Evolutionary conservation across 2,888 invertebrate species (phyloP).

Genomic region (Epirrita christyi): DNA sequence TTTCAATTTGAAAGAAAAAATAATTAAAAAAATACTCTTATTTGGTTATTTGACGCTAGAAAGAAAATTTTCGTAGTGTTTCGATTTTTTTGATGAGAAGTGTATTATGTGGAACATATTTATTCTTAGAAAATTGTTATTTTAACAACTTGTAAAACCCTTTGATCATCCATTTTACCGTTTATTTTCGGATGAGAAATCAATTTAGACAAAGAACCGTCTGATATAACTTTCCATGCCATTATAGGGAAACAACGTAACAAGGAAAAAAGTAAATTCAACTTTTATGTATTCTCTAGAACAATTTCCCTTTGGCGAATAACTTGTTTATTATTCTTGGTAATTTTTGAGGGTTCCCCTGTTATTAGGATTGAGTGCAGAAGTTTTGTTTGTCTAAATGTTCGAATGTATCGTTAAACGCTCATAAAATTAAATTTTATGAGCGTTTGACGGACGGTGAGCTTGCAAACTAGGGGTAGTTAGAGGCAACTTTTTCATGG

Average conservation of each 20-base stretch:
- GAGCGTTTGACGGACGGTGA: too few species aligned
- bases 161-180: background rate
- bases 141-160: background rate
- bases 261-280: slow-evolving; percentile 16
- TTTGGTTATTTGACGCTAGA: too few species aligned
- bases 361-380: slow-evolving; percentile 17
- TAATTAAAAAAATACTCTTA: too few species aligned
- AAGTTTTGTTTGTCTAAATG: slow-evolving; percentile 20
- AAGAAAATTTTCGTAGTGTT: too few species aligned
- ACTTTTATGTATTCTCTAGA: slow-evolving; percentile 18
- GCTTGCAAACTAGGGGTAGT: too few species aligned
- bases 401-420: slow-evolving; percentile 22
- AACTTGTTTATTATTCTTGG: slow-evolving; percentile 25
- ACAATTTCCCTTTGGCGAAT: slow-evolving; percentile 14
- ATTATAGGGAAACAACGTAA: background rate
- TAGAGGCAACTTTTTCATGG: too few species aligned
- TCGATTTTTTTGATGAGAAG: too few species aligned
- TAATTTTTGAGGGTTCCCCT: slow-evolving; percentile 10
- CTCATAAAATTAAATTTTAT: too few species aligned
- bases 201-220: slow-evolving; percentile 1
- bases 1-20: too few species aligned
- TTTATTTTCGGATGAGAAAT: slow-evolving; percentile 4
- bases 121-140: too few species aligned
- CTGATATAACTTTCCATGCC: background rate
- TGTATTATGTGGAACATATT: too few species aligned